phyloP scores from a whole-genome alignment of 2,797 vertebrate species.

The Oryzias sinensis region DNA sequence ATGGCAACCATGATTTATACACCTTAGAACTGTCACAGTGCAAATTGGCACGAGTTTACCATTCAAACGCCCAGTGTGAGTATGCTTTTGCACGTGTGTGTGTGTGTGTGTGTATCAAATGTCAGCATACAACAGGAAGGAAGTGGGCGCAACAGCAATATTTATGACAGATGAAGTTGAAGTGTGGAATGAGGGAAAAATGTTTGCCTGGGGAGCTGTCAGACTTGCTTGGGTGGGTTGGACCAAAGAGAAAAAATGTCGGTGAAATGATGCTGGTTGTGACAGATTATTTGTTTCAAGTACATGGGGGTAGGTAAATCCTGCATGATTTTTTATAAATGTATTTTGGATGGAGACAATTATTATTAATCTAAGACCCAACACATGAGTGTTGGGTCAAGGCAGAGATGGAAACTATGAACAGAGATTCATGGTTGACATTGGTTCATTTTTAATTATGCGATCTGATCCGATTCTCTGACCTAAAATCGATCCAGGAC shows the following conservation, averaged over 20 bases:
- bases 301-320: conserved; percentile 33
- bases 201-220: conserved; percentile 52
- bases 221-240: conserved; percentile 54
- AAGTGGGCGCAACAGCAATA: conserved; percentile 44
- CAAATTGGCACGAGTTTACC: conserved; percentile 49
- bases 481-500: too few species aligned
- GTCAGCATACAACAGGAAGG: conserved; percentile 34
- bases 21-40: conserved; percentile 54
- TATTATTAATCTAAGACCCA: too few species aligned
- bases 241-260: conserved; percentile 39
- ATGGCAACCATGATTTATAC: conserved; percentile 61
- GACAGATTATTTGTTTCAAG: conserved; percentile 74
- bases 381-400: too few species aligned
- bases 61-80: conserved; percentile 40
- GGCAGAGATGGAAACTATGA: too few species aligned
- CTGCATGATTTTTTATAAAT: not conserved
- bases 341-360: too few species aligned
- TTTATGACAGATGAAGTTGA: conserved; percentile 72
- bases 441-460: too few species aligned
- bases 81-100: not conserved
- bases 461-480: too few species aligned
- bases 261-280: conserved; percentile 49
- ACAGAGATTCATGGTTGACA: too few species aligned
- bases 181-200: conserved; percentile 54
- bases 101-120: conserved; percentile 35